Base-by-base conservation (phyloP, 2,113 vertebrate species). In the Aythya baeri region DNA sequence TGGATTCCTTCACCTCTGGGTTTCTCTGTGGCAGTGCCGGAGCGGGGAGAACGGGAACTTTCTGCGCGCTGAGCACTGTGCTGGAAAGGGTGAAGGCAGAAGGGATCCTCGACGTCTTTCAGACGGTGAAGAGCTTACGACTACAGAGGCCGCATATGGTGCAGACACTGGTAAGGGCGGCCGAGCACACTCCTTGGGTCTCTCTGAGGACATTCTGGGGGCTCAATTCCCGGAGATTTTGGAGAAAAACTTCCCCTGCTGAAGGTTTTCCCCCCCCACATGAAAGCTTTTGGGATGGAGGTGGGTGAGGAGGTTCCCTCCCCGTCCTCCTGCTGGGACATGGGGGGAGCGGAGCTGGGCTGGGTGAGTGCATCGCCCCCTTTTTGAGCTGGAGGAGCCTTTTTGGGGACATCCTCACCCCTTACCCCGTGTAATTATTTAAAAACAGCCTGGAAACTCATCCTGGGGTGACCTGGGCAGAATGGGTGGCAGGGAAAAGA, bases 61-160 rank as follows among this genome's bases (percentile, higher is more conserved):
- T 99, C 98, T 99, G 99, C 94, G 99, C 99, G 0, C 98, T 99
- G 90, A 99, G 99, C 97, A 99, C 99, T 43, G 99, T 99, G 94
- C 98, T 99, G 97, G 99, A 99, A 96, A 98, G 99, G 72, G 99
- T 99, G 96, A 99, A 99, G 97, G 99, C 99, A 2, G 99, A 99
- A 96, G 99, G 99, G 22, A 99, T 99, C 96, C 98, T 99, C 86
- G 99, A 99, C 13, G 99, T 99, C 96, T 99, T 99, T 98, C 99
- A 99, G 98, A 99, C 99, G 0, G 99, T 99, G 91, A 99, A 99
- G 98, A 99, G 99, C 97, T 98, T 99, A 89, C 98, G 99, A 96
- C 98, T 99, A 94, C 99, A 99, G 98, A 98, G 99, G 98, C 99
- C 99, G 80, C 99, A 99, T 97, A 99, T 99, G 99, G 99, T 99